Conservation (phyloP, 1,140 invertebrate genomes). For the Drosophila repleta region DNA sequence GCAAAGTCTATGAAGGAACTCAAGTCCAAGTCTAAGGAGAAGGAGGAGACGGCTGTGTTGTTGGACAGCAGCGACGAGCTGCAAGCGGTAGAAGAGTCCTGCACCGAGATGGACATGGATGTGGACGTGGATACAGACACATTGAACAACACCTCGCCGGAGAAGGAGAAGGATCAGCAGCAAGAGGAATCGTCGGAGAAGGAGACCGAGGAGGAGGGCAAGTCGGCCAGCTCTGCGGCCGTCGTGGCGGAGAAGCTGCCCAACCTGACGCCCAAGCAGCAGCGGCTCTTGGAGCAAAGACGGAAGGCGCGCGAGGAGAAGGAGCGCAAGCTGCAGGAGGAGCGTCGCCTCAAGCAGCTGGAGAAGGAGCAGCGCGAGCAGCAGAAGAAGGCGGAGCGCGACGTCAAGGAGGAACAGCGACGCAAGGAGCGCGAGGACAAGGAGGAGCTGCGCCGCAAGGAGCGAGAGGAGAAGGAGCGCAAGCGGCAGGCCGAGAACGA, state of each 20-base stretch:
- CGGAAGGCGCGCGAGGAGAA: slow-evolving; percentile 83
- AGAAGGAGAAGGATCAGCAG: not conserved
- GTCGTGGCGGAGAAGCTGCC: slow-evolving; percentile 18
- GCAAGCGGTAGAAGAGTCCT: slow-evolving; percentile 15
- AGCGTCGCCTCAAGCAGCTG: slow-evolving; percentile 68
- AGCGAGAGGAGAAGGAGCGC: slow-evolving; percentile 85
- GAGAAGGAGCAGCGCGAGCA: slow-evolving; percentile 84
- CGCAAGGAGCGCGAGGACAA: slow-evolving; percentile 85
- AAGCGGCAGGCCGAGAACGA: slow-evolving; percentile 86
- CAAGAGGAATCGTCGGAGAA: not conserved
- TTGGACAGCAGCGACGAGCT: slow-evolving; percentile 53
- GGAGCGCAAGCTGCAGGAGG: slow-evolving; percentile 74
- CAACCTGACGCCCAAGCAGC: slow-evolving; percentile 72
- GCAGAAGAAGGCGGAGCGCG: slow-evolving; percentile 81
- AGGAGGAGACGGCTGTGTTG: not conserved
- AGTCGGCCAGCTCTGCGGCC: not conserved
- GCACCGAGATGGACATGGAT: slow-evolving; percentile 47
- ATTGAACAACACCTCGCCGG: slow-evolving; percentile 13
- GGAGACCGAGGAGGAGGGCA: not conserved
- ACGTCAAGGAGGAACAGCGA: slow-evolving; percentile 85
- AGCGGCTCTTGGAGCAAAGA: slow-evolving; percentile 65
- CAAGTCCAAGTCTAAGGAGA: not conserved
- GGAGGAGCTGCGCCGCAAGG: slow-evolving; percentile 83
- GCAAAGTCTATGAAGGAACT: not conserved
- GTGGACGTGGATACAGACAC: slow-evolving; percentile 58